phyloP scores from a whole-genome alignment of 1,140 invertebrate species.

The Camponotus floridanus region DNA sequence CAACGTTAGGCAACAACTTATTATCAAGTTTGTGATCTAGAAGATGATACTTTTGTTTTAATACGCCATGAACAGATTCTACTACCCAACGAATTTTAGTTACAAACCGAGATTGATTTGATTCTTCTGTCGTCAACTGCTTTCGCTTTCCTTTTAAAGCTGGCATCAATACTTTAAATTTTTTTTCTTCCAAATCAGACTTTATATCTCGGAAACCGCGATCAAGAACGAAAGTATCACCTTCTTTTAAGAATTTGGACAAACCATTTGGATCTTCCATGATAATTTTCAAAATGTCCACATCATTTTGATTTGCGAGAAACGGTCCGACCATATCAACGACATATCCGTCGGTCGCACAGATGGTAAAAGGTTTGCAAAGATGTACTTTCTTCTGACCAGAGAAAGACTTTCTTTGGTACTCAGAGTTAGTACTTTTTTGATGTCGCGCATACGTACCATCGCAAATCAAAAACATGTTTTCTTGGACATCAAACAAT shows the following conservation, averaged over 20 bases:
- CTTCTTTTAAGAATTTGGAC: not conserved
- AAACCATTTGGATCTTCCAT: not conserved
- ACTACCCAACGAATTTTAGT: slow-evolving; percentile 81
- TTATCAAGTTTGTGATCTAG: slow-evolving; percentile 75
- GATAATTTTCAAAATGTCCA: not conserved
- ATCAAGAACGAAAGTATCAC: slow-evolving; percentile 62
- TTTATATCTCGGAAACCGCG: slow-evolving; percentile 77
- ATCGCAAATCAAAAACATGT: slow-evolving; percentile 73
- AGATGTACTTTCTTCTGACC: slow-evolving; percentile 75
- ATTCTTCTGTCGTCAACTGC: slow-evolving; percentile 61
- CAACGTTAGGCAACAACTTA: slow-evolving; percentile 66
- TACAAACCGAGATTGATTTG: slow-evolving; percentile 77
- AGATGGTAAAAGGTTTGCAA: slow-evolving; percentile 69
- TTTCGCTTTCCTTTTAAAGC: slow-evolving; percentile 2
- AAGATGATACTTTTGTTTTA: slow-evolving; percentile 73
- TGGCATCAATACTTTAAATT: not conserved
- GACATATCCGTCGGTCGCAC: not conserved
- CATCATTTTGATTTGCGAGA: slow-evolving; percentile 9
- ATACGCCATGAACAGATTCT: slow-evolving; percentile 80
- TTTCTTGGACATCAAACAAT: slow-evolving; percentile 54
- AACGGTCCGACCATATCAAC: not conserved
- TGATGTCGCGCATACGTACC: slow-evolving; percentile 75
- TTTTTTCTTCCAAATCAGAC: not conserved
- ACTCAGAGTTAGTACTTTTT: slow-evolving; percentile 77
- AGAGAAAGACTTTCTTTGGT: slow-evolving; percentile 75